Base-by-base conservation (phyloP, 2,797 vertebrate genomes). In the Enteromius argenteus region DNA sequence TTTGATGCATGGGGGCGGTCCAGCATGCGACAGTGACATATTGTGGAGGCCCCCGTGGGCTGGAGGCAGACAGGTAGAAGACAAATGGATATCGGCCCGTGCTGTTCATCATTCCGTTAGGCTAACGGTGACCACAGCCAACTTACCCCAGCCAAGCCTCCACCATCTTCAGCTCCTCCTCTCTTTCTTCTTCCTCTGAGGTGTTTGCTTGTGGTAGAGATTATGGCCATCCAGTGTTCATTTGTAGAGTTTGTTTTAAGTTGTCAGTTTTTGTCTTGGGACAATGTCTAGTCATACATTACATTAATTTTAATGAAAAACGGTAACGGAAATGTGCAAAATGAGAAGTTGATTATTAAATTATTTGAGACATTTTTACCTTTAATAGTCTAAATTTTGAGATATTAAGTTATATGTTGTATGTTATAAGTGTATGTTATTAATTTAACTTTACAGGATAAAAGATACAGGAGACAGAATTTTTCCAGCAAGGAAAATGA, bases 81-180 rank as follows among this genome's bases (percentile, higher is more conserved):
- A 96, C 94, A 93, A 95, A 96, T 95, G 94, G 92, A 90, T 92
- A 84, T 86, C 89, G 87, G 91, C 90, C 90, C 91, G 89, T 92
- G 91, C 93, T 93, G 94, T 96, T 92, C 91, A 95, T 96, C 96
- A 96, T 89, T 83, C 85, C 53, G 2, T 80, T 62, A 73, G 80
- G 81, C 72, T 60, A 85, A 69, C 85, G 39, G 69, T 87, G 83
- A 89, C 87, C 89, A 86, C 75, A 69, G 80, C 69, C 84, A 81
- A 69, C 74, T 68, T 39, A 68, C 73, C 69, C 78, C 69, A 74
- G 67, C 85, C 84, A 83, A 81, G 71, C 79, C 68, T 81, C 67
- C 77, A 32, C 62, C 79, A 69, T 64, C 49, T 53, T 83, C 73
- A 44, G 32, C 81, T 77, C 62, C 49, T 32, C 44, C 58, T 68